phyloP scores from a whole-genome alignment of 2,797 vertebrate species.

The Tokudaia tokunoshimensis region DNA sequence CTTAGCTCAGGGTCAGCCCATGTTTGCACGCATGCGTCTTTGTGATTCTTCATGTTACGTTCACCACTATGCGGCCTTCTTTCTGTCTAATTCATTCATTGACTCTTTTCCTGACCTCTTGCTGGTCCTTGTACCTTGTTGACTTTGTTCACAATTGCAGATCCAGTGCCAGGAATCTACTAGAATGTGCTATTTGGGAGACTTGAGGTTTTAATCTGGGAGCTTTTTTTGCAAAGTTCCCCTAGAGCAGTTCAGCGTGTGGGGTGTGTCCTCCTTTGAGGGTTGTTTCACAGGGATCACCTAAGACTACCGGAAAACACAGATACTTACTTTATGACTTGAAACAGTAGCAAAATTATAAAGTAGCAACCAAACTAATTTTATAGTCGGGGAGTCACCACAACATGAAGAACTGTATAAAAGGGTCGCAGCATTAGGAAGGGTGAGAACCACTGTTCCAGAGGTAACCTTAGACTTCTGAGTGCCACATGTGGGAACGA shows the following conservation, averaged over 20 bases:
- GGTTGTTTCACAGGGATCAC: neutral
- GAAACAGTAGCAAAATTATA: neutral
- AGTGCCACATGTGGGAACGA: fast-evolving
- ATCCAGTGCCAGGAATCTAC: neutral
- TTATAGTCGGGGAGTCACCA: neutral
- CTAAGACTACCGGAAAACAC: neutral
- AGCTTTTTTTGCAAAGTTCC: neutral
- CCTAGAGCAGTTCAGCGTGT: neutral
- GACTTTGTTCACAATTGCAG: neutral
- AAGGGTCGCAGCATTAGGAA: neutral
- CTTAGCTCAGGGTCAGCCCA: neutral
- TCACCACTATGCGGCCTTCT: neutral
- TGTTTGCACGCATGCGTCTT: neutral
- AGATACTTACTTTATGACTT: neutral
- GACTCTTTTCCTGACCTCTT: neutral
- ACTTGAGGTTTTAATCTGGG: neutral
- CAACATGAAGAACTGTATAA: neutral
- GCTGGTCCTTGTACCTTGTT: neutral
- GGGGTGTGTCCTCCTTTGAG: neutral
- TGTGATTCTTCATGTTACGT: neutral
- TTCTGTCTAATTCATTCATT: neutral
- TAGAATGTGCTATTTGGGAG: neutral
- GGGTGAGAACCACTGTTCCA: neutral
- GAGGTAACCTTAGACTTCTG: neutral
- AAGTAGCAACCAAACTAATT: neutral